Percentiles rank a stretch among this genome's conserved stretches.
phyloP scores from a whole-genome alignment of 2,797 vertebrate genomes.

The Acrocephalus scirpaceus region DNA sequence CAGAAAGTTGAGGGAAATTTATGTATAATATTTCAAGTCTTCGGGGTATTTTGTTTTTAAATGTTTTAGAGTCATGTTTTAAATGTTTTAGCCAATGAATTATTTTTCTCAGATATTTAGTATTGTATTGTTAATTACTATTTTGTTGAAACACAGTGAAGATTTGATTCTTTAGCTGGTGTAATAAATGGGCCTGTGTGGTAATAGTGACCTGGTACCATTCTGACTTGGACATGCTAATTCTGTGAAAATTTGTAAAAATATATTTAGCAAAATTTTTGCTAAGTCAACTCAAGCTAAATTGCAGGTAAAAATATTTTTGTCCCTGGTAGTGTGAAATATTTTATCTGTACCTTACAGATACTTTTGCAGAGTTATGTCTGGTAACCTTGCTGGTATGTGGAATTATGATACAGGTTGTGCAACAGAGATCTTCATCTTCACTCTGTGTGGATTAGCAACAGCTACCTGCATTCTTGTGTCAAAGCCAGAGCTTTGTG shows the following conservation, averaged over 20 bases:
- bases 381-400: background rate
- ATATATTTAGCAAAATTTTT: background rate
- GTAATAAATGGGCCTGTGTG: background rate
- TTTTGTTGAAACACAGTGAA: background rate
- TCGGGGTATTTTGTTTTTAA: background rate
- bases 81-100: background rate
- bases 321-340: fast-evolving
- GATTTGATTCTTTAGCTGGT: background rate
- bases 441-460: fast-evolving
- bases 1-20: background rate
- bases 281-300: background rate
- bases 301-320: background rate
- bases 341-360: background rate
- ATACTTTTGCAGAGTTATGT: background rate
- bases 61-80: background rate
- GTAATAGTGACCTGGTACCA: background rate
- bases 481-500: background rate
- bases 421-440: background rate
- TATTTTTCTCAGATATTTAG: background rate
- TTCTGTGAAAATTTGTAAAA: background rate
- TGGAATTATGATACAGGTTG: background rate
- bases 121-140: background rate
- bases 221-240: background rate
- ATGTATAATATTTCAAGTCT: background rate
- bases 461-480: background rate